Percentiles rank a stretch among this genome's conserved stretches.
Conservation (phyloP, 2,888 invertebrate genomes). For the Idaea dimidiata region DNA sequence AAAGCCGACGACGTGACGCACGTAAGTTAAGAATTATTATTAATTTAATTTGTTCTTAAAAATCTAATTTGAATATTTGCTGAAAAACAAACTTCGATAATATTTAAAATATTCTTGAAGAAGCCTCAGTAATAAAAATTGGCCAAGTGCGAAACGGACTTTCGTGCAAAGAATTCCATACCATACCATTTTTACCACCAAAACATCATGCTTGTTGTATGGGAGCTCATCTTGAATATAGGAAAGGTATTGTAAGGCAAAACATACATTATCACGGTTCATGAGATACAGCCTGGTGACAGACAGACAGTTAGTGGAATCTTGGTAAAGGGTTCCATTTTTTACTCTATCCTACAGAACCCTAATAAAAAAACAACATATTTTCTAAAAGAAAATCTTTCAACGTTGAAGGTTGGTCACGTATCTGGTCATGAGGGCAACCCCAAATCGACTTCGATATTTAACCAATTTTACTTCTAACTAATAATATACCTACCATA, state of each 20-base stretch:
- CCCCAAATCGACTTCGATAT: background rate
- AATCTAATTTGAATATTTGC: too few species aligned
- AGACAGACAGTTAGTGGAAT: background rate
- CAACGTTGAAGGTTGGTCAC: background rate
- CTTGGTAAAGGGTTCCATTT: background rate
- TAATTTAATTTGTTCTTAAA: too few species aligned
- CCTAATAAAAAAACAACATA: background rate
- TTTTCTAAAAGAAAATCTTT: background rate
- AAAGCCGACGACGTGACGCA: too few species aligned
- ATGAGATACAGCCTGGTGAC: background rate
- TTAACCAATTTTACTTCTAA: background rate
- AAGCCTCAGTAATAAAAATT: background rate
- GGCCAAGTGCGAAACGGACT: background rate
- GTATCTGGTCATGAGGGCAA: background rate
- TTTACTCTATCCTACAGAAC: background rate
- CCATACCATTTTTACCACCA: background rate
- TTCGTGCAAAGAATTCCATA: background rate
- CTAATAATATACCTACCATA: background rate
- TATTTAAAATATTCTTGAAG: too few species aligned
- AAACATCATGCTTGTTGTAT: too few species aligned
- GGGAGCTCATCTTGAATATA: too few species aligned
- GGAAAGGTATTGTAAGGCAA: too few species aligned
- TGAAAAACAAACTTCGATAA: too few species aligned
- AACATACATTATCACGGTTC: background rate
- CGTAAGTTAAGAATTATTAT: too few species aligned